Evolutionary conservation across 1,140 invertebrate species (phyloP).

Genomic region (Ceratosolen solmsi): DNA sequence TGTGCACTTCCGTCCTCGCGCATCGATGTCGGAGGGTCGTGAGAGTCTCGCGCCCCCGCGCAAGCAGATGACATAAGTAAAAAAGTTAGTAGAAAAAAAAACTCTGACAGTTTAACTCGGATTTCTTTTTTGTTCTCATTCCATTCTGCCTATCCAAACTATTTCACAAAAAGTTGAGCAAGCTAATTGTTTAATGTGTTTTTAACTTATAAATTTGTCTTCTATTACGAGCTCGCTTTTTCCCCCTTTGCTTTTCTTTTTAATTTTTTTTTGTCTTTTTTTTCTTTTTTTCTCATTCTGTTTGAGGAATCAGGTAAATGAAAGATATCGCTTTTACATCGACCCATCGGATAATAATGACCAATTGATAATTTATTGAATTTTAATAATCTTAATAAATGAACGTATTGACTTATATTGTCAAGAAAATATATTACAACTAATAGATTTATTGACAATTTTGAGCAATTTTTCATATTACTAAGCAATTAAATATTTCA

Average conservation of each 20-base stretch:
- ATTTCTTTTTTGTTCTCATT: slow-evolving; percentile 5
- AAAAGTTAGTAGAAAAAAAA: slow-evolving; percentile 50
- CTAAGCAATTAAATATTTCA: too few relatives aligned
- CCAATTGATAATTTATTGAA: too few relatives aligned
- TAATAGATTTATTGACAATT: too few relatives aligned
- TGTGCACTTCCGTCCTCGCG: slow-evolving; percentile 51
- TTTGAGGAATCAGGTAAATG: too few relatives aligned
- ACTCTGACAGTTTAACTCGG: slow-evolving; percentile 24
- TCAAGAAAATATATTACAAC: too few relatives aligned
- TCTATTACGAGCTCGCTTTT: not conserved
- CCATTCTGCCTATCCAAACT: not conserved
- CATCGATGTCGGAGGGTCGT: slow-evolving; percentile 7
- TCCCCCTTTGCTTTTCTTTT: not conserved
- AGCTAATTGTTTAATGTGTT: slow-evolving; percentile 29
- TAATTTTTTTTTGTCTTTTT: not conserved
- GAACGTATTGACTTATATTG: too few relatives aligned
- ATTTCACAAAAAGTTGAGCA: not conserved
- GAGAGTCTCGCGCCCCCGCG: slow-evolving; percentile 35
- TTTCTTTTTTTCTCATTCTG: not conserved
- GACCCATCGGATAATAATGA: too few relatives aligned
- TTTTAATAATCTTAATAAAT: too few relatives aligned
- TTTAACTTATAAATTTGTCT: slow-evolving; percentile 25
- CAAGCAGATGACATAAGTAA: slow-evolving; percentile 42
- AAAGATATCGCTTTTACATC: too few relatives aligned
- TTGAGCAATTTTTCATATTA: too few relatives aligned